Base-by-base conservation (phyloP, 2,797 vertebrate genomes). In the Erpetoichthys calabaricus region DNA sequence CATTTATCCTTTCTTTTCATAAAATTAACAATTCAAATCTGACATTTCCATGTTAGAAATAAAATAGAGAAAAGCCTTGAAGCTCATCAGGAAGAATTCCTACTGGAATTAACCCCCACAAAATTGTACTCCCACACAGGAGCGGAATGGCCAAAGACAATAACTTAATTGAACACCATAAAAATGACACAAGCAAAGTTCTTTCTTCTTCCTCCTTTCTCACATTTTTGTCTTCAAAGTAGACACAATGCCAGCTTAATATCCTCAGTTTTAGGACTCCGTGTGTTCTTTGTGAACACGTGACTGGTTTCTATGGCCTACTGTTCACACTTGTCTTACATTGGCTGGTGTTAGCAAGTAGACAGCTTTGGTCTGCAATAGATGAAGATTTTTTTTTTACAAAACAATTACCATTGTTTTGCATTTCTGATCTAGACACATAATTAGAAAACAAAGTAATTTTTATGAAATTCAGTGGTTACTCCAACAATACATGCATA, bases 51-150 rank as follows among this genome's bases (percentile, higher is more conserved):
- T 57, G 54, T 57, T 45, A 65, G 64, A 69, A 82, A 80, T 79
- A 81, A 80, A 67, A 68, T 68, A 84, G 83, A 80, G 75, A 57
- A 64, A 76, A 81, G 73, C 74, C 76, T 86, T 78, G 80, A 83
- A 87, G 80, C 80, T 78, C 75, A 81, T 79, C 72, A 80, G 66
- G 69, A 75, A 73, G 76, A 81, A 86, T 80, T 85, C 81, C 66
- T 62, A 69, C 63, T 59, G 57, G 73, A 67, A 77, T 75, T 69
- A 71, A 66, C 68, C 66, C 75, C 60, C 70, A 70, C 68, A 77
- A 77, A 77, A 75, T 63, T 73, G 63, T 56, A 74, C 70, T 67
- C 76, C 75, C 76, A 80, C 84, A 82, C 85, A 82, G 55, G 44
- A 53, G 61, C 45, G 53, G 51, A 68, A 68, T 61, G 66, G 63